These are phyloP conservation scores for Pelmatolapia mariae DNA, from an alignment of 2,113 vertebrate species.

Conservation along the genomic window DNA sequence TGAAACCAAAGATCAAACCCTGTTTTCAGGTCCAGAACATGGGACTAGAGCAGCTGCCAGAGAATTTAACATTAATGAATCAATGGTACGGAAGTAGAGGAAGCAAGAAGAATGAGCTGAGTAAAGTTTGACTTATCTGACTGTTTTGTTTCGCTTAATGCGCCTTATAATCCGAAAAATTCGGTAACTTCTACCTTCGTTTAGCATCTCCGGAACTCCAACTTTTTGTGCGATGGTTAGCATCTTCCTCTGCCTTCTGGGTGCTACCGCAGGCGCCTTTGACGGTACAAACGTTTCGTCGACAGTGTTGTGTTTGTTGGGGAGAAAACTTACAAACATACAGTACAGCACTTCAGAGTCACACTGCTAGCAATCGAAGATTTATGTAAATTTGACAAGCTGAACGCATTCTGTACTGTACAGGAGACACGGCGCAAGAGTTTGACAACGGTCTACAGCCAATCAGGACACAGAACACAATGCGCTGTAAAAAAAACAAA, in stretches of 20 bases:
- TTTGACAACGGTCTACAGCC: too few species aligned
- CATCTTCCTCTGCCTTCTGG: not conserved
- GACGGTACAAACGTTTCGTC: accelerated
- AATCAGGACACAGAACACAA: too few species aligned
- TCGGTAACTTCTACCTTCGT: not conserved
- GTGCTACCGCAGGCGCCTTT: accelerated
- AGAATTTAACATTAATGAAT: not conserved
- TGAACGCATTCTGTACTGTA: accelerated
- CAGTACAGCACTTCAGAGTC: accelerated
- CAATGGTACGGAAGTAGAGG: accelerated
- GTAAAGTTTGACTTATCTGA: not conserved
- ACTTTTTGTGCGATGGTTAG: not conserved
- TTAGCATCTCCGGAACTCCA: not conserved
- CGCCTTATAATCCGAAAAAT: accelerated
- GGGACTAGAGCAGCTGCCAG: accelerated
- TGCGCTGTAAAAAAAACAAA: too few species aligned
- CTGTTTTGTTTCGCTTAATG: not conserved
- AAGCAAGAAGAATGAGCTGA: accelerated
- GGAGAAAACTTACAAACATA: not conserved
- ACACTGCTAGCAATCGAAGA: accelerated
- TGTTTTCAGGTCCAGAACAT: not conserved
- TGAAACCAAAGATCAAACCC: not conserved
- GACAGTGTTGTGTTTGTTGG: accelerated
- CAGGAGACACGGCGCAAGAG: too few species aligned
- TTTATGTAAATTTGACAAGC: accelerated